Evolutionary conservation across 2,113 vertebrate genomes (phyloP), one percentile per base, ranked within the genome.

Genomic region (Hiodon alosoides): DNA sequence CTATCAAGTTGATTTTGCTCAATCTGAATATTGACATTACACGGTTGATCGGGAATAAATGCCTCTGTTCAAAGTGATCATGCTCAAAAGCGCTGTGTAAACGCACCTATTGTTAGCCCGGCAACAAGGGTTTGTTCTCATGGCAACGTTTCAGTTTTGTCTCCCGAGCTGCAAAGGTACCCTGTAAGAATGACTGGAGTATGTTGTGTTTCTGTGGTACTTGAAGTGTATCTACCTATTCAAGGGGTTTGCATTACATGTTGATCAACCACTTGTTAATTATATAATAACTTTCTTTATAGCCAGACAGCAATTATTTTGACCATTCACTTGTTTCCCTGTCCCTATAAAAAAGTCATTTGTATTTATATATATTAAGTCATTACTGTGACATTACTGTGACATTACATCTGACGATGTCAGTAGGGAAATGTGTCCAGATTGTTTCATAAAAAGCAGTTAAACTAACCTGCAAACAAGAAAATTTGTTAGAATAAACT

Each of bases 101-200:
- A 59, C 55, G 57, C 16, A 59, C 50, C 16, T 62, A 61, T 62
- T 62, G 58, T 73, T 74, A 54, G 77, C 78, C 69, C 77, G 62
- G 55, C 76, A 79, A 80, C 72, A 46, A 66, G 71, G 11, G 72
- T 62, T 65, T 47, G 76, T 85, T 73, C 11, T 67, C 78, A 72
- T 84, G 75, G 74, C 64, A 78, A 74, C 77, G 74, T 78, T 62
- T 62, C 72, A 57, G 60, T 78, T 31, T 7, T 59, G 31, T 50
- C 57, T 78, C 65, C 61, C 8, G 13, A 61, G 58, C 62, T 53
- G 57, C 62, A 31, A 76, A 72, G 64, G 31, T 66, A 72, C 54
- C 68, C 69, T 13, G 58, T 10, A 17, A 13, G 72, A 9, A 62
- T 58, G n/a, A 31, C 11, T 55, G 10, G 16, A 4, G 7, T 66